Conservation (phyloP, 92 coral and sea anemone species). For the Parazoanthus atlanticus region DNA sequence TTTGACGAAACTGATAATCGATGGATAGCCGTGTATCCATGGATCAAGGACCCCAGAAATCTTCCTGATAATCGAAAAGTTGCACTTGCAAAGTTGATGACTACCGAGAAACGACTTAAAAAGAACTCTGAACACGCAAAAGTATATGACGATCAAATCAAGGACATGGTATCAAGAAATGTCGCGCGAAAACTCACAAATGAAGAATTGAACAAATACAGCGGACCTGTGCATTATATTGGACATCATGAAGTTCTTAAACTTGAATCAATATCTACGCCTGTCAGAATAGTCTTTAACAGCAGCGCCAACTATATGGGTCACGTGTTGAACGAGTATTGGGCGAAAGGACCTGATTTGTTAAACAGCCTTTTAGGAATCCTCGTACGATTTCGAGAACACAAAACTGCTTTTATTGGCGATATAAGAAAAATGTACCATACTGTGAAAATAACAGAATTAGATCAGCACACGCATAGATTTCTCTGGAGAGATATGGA, state of each 20-base stretch:
- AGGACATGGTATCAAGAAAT: constrained; percentile 48
- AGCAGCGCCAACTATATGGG: constrained; percentile 56
- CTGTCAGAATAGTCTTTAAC: constrained; percentile 60
- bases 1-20: constrained; percentile 13
- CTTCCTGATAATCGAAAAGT: constrained; percentile 42
- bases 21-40: constrained; percentile 42
- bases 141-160: constrained; percentile 36
- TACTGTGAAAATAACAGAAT: constrained; percentile 14
- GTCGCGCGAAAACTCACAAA: constrained; percentile 55
- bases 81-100: constrained; percentile 23
- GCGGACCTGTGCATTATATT: constrained; percentile 56
- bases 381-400: constrained; percentile 48
- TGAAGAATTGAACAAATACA: constrained; percentile 31
- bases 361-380: constrained; percentile 61
- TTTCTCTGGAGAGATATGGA: constrained; percentile 44
- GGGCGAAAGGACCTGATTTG: not conserved
- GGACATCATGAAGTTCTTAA: constrained; percentile 57
- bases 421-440: constrained; percentile 5
- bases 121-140: constrained; percentile 9
- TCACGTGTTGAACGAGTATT: constrained; percentile 50
- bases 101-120: constrained; percentile 48
- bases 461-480: constrained; percentile 46
- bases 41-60: constrained; percentile 33
- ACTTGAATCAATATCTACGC: constrained; percentile 61
- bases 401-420: constrained; percentile 53